A percentile compares a stretch with the other conserved stretches of the same genome.
phyloP scores from a whole-genome alignment of 1,140 invertebrate species.

The Aphis gossypii region DNA sequence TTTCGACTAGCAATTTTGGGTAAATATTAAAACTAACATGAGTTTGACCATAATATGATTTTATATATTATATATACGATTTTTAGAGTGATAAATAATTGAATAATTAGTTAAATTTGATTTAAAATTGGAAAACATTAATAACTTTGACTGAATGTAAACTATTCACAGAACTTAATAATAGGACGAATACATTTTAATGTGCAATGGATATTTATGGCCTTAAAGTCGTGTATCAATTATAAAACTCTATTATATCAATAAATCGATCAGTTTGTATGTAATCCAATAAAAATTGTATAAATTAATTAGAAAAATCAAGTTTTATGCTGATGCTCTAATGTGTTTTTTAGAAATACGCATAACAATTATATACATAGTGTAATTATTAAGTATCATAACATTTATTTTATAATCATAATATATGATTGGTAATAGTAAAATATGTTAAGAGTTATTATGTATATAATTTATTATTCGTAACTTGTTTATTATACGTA shows the following conservation, averaged over 20 bases:
- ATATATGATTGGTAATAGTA: background rate
- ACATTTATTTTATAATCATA: background rate
- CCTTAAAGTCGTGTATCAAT: background rate
- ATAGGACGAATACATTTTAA: background rate
- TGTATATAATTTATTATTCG: background rate
- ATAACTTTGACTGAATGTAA: background rate
- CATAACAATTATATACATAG: background rate
- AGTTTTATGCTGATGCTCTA: background rate
- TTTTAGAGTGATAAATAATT: background rate
- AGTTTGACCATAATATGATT: background rate
- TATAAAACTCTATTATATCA: background rate
- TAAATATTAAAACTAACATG: background rate
- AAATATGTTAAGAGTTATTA: background rate
- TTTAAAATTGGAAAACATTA: background rate
- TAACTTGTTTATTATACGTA: background rate
- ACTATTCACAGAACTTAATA: background rate
- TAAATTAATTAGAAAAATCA: background rate
- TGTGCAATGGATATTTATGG: background rate
- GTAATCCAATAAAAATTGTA: background rate
- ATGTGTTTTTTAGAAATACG: background rate
- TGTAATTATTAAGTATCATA: too few species aligned
- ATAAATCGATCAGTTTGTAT: background rate
- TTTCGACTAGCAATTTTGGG: background rate
- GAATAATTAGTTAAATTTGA: background rate
- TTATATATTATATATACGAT: background rate